Percentiles rank a stretch among this genome's conserved stretches.
These are phyloP conservation scores for Eutolmus rufibarbis DNA, from an alignment of 2,888 invertebrate genomes.

Conservation along the genomic window DNA sequence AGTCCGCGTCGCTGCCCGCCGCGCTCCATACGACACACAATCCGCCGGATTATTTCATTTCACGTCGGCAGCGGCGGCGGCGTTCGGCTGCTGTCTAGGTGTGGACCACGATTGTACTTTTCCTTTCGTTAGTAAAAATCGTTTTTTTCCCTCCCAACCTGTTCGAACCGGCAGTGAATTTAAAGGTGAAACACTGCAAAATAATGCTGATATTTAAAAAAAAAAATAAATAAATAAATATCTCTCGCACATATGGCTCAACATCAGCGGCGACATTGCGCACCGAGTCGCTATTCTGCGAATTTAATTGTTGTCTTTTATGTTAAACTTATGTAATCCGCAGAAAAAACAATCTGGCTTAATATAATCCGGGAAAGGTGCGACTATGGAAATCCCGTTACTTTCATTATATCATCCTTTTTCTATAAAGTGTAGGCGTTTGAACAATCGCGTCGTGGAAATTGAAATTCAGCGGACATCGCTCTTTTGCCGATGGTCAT, in stretches of 20 bases:
- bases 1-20: not conserved
- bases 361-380: conserved; percentile 3
- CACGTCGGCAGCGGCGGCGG: not conserved
- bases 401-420: conserved; percentile 24
- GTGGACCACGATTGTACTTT: conserved; percentile 27
- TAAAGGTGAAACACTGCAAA: not conserved
- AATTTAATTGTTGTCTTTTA: not conserved
- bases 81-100: not conserved
- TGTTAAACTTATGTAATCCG: not conserved
- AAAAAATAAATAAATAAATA: too few relatives aligned
- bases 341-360: not conserved
- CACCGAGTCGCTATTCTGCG: not conserved
- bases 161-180: not conserved
- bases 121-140: not conserved
- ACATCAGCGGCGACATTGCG: not conserved
- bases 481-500: not conserved
- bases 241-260: not conserved
- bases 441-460: not conserved
- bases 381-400: conserved; percentile 8
- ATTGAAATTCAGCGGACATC: not conserved
- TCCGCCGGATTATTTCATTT: not conserved
- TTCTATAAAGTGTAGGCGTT: not conserved
- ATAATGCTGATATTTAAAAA: not conserved
- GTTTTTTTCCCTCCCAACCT: not conserved
- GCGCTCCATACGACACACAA: not conserved